These are phyloP conservation scores for Leptopterna dolabrata DNA, from an alignment of 2,888 invertebrate species.

Conservation along the genomic window DNA sequence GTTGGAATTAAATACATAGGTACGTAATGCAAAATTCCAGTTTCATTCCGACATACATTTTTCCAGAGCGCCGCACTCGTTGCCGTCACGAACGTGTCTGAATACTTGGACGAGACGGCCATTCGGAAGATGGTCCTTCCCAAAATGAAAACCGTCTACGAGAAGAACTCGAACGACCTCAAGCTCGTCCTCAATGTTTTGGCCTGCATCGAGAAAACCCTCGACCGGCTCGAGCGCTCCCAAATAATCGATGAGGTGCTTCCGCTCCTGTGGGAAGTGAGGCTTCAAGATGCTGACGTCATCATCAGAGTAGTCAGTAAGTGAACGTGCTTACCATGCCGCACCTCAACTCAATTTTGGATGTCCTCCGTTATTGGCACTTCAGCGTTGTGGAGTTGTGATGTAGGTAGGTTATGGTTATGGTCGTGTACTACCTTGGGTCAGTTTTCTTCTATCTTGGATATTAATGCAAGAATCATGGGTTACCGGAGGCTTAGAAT, in stretches of 20 bases:
- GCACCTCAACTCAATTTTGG: too few relatives aligned
- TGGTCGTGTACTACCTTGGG: too few relatives aligned
- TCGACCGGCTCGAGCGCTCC: conserved; percentile 85
- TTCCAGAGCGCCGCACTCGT: conserved; percentile 87
- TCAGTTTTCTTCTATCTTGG: too few relatives aligned
- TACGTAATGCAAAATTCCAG: too few relatives aligned
- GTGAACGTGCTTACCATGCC: conserved; percentile 71
- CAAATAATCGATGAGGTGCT: conserved; percentile 92
- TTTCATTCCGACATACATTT: too few relatives aligned
- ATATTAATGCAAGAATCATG: too few relatives aligned
- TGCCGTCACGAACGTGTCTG: conserved; percentile 86
- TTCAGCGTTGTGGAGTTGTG: too few relatives aligned
- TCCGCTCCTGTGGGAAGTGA: conserved; percentile 87
- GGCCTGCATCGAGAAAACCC: conserved; percentile 82
- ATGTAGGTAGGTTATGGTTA: too few relatives aligned
- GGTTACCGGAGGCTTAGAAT: too few relatives aligned
- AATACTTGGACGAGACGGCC: conserved; percentile 84
- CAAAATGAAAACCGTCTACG: conserved; percentile 83
- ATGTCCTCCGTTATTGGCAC: too few relatives aligned
- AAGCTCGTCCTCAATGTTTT: conserved; percentile 84
- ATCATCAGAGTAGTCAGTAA: conserved; percentile 92
- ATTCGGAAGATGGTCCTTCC: conserved; percentile 84
- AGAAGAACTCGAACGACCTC: conserved; percentile 82
- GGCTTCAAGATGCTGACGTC: conserved; percentile 88
- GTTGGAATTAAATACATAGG: too few relatives aligned